These are phyloP conservation scores for Tricholaema leucomelas DNA, from an alignment of 2,113 vertebrate genomes.

Conservation along the genomic window DNA sequence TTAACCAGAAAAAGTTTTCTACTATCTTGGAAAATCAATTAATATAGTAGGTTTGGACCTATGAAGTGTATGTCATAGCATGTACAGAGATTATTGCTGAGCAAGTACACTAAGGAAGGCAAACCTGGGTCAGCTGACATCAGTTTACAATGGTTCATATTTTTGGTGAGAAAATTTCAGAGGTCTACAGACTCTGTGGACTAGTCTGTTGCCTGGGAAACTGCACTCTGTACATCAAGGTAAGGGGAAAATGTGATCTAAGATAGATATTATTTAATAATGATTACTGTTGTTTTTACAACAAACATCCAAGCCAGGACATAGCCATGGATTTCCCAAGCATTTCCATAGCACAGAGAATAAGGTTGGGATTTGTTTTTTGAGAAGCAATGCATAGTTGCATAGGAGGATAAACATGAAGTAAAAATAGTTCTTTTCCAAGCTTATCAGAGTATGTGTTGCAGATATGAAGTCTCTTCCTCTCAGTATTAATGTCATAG, in stretches of 20 bases:
- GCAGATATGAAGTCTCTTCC: neutral
- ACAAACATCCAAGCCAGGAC: neutral
- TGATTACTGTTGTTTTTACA: neutral
- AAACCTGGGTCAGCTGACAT: neutral
- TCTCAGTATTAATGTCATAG: neutral
- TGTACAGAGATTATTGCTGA: neutral
- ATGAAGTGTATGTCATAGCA: neutral
- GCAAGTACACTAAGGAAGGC: neutral
- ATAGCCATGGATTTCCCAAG: neutral
- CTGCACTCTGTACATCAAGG: neutral
- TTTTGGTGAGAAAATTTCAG: constrained; percentile 1
- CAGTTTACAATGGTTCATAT: neutral
- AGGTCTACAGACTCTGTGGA: neutral
- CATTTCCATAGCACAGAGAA: neutral
- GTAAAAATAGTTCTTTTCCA: neutral
- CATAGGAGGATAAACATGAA: neutral
- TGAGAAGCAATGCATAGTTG: neutral
- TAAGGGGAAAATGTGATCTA: neutral
- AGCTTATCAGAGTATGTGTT: neutral
- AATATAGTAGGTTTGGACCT: neutral
- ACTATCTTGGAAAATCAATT: neutral
- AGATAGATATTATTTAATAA: neutral
- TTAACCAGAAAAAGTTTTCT: neutral
- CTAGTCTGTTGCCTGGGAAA: constrained; percentile 52
- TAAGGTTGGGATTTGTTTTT: neutral